Evolutionary conservation across 2,113 vertebrate genomes (phyloP), one percentile per base, ranked within the genome.

Genomic region (Pseudopipra pipra): DNA sequence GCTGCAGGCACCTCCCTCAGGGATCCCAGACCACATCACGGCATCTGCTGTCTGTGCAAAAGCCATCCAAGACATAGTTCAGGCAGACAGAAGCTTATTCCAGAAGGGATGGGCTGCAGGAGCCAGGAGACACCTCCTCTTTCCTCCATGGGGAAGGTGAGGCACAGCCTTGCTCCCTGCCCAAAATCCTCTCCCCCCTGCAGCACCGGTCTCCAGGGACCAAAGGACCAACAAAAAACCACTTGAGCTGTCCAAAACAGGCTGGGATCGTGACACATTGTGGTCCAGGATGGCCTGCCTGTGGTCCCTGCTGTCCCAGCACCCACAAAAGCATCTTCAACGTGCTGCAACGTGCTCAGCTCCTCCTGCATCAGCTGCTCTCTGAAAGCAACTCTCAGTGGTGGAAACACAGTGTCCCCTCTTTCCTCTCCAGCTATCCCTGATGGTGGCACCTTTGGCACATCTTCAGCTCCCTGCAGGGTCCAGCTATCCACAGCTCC

Each of bases 181-280:
- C 59, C 33, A 35, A 74, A 55, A 70, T 20, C 59, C 47, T 61
- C 12, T 35, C 44, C 25, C 33, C 22, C 8, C 4, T 13, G 7
- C 4, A 2, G 63, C 2, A 0, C 25, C 39, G 39, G 49, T 49
- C 68, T 47, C 55, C 78, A 70, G 54, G 21, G 0, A 27, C 63
- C 76, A 67, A 75, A 19, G 18, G 27, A 17, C 19, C 10, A 9
- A 19, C 41, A 39, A 46, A 81, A 66, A 81, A 9, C 54, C 28
- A 14, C 49, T 5, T 6, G 4, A 39, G 30, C 39, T 70, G 41
- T 9, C 56, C 54, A 37, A 24, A 58, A 22, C 39, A 58, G 27
- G 35, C 39, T 43, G 73, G 17, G 46, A 83, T 27, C 0, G 0
- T 2, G 0, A 47, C 3, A 4, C 2, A 0, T 0, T 8, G 28